These are phyloP conservation scores for Cavia porcellus DNA, from an alignment of 2,113 vertebrate genomes.

Conservation along the genomic window DNA sequence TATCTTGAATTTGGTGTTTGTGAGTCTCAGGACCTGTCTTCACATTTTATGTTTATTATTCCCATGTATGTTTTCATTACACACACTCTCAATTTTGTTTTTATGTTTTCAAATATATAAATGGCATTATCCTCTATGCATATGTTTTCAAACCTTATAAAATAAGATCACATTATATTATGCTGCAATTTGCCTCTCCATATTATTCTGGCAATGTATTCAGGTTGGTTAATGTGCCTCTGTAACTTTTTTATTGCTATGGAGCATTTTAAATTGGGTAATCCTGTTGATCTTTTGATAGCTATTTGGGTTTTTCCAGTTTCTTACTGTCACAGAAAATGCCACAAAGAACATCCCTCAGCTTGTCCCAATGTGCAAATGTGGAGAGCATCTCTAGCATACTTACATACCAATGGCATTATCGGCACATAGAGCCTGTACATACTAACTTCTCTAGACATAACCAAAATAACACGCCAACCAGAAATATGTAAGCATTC, in stretches of 20 bases:
- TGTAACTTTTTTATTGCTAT: background rate
- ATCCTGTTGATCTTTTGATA: background rate
- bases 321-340: background rate
- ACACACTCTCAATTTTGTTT: background rate
- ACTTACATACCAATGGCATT: background rate
- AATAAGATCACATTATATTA: background rate
- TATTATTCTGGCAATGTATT: background rate
- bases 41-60: background rate
- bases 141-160: slow-evolving; percentile 4
- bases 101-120: background rate
- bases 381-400: background rate
- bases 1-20: background rate
- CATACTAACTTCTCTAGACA: background rate
- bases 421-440: background rate
- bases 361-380: background rate
- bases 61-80: background rate
- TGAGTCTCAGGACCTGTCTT: background rate
- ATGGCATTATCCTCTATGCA: background rate
- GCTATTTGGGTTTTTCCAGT: background rate
- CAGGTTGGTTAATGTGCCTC: background rate
- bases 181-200: background rate
- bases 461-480: background rate
- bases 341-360: background rate
- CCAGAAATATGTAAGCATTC: background rate
- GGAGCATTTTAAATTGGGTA: background rate